Base-by-base conservation (phyloP, 2,797 vertebrate genomes). In the Sciurus carolinensis region DNA sequence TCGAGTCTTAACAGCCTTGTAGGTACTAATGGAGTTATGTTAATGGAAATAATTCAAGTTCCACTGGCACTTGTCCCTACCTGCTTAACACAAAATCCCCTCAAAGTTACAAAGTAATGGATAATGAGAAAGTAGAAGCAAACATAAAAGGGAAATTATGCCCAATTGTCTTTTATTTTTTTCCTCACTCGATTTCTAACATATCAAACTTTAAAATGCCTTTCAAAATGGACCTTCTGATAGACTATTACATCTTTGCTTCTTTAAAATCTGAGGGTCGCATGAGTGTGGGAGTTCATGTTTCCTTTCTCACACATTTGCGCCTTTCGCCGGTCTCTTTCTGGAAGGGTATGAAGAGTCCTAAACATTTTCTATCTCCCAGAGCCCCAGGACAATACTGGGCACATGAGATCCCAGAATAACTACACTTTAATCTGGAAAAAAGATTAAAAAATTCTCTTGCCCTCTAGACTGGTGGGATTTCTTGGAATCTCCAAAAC, bases 41-140 rank as follows among this genome's bases (percentile, higher is more conserved):
- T 67, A 44, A 67, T 15, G 18, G n/a, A 26, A 86, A 76, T 62
- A 64, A 91, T 77, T 95, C 80, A 89, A 15, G 90, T 93, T 71
- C 59, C 47, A 71, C 44, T 6, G 47, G 20, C 5, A 52, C 12
- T 12, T 86, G 42, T 33, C 24, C 13, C 72, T 69, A 82, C 36
- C 59, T n/a, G 79, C 62, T 91, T 64, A 39, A 28, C 36, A 52
- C 12, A 89, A 52, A 84, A 50, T 62, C 26, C 28, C 26, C 54
- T 52, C 28, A 80, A 87, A 95, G 42, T 64, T 79, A 95, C 24
- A 52, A 92, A 83, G 26, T 50, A 69, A 44, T 7, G 30, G 50
- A 62, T 28, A 47, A 22, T 24, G 66, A 95, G 72, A 80, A 83
- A 59, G 57, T 18, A 62, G 66, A 72, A 24, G 83, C n/a, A 54